Evolutionary conservation across 2,888 invertebrate species (phyloP).

Genomic region (Ceraclea dissimilis): DNA sequence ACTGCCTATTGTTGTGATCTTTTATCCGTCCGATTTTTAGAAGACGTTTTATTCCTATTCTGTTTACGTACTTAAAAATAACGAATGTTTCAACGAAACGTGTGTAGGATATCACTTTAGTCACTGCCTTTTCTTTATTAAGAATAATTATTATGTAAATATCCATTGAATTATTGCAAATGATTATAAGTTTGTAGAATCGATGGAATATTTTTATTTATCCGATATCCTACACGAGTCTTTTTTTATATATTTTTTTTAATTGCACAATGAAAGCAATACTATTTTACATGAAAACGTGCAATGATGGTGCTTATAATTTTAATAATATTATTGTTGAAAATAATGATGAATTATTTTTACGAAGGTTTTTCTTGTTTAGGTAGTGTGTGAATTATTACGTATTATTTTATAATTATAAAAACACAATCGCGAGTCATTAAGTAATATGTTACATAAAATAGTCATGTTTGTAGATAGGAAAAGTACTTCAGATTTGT

Average conservation of each 20-base stretch:
- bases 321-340: constrained; percentile 7
- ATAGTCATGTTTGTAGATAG: constrained; percentile 26
- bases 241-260: constrained; percentile 3
- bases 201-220: not conserved
- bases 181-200: not conserved
- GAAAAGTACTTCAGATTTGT: constrained; percentile 20
- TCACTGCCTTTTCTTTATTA: constrained; percentile 9
- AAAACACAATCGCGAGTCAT: constrained; percentile 16
- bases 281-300: no score
- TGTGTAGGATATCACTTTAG: constrained; percentile 10
- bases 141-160: no score
- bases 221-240: constrained; percentile 7
- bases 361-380: not conserved
- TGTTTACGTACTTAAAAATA: not conserved
- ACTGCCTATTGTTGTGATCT: constrained; percentile 13
- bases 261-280: constrained; percentile 22
- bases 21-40: constrained; percentile 18
- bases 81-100: not conserved
- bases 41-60: constrained; percentile 26
- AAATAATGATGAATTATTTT: constrained; percentile 3
- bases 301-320: constrained; percentile 26
- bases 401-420: constrained; percentile 13
- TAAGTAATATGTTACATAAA: constrained; percentile 11
- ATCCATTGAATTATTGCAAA: no score
- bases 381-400: constrained; percentile 2